phyloP scores from a whole-genome alignment of 2,888 invertebrate species.

The Penaeus monodon region DNA sequence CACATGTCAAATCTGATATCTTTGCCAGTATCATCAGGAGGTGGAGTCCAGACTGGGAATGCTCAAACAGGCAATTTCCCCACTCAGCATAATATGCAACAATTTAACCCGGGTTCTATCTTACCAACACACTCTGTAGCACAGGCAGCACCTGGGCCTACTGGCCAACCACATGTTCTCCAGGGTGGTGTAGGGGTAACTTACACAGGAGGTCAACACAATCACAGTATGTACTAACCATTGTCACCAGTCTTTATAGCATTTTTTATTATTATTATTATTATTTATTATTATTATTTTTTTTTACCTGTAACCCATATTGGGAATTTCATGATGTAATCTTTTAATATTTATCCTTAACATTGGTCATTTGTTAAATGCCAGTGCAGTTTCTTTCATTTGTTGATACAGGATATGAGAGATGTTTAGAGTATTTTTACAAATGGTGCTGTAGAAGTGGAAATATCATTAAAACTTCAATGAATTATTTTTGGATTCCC shows the following conservation, averaged over 20 bases:
- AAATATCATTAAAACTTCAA: not conserved
- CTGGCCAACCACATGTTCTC: conserved; percentile 40
- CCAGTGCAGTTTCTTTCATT: too few relatives aligned
- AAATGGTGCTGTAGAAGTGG: too few relatives aligned
- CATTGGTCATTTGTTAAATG: too few relatives aligned
- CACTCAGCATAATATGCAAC: conserved; percentile 53
- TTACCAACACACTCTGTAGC: conserved; percentile 35
- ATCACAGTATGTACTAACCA: conserved; percentile 51
- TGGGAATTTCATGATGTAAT: not conserved
- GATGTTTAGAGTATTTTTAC: too few relatives aligned
- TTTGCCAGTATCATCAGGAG: conserved; percentile 52
- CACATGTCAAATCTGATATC: conserved; percentile 62
- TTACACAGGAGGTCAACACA: conserved; percentile 40
- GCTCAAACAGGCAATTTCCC: conserved; percentile 42
- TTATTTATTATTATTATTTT: not conserved
- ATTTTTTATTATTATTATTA: not conserved
- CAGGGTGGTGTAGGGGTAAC: conserved; percentile 55
- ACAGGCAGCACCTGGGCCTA: conserved; percentile 11
- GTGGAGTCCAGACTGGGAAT: conserved; percentile 22
- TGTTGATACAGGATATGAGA: too few relatives aligned
- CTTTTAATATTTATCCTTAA: too few relatives aligned
- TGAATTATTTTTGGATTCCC: not conserved
- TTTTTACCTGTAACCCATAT: not conserved
- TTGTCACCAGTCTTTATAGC: not conserved
- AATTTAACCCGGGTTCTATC: conserved; percentile 38